Base-by-base conservation (phyloP, 2,797 vertebrate species). In the Morelia viridis region DNA sequence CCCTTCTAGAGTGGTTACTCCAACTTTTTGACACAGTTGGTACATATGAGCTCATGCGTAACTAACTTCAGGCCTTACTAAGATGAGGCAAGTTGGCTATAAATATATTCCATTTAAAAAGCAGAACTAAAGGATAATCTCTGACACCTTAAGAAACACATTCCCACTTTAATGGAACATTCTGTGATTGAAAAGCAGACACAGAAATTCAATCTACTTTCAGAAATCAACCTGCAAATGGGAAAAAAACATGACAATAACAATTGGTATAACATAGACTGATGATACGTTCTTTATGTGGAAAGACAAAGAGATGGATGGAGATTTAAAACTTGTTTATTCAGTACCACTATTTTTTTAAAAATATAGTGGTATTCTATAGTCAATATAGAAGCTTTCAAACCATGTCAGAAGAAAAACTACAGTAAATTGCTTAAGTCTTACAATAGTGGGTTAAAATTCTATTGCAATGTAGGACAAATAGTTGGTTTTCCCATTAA, bases 391-490 rank as follows among this genome's bases (percentile, higher is more conserved):
- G 53, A 57, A 80, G 50, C 13, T 35, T 17, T 60, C 86, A 10
- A 76, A 50, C 53, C 28, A 89, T 12, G 87, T 15, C 3, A 61
- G 58, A 60, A 12, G 58, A 93, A 80, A 92, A 89, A 87, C 50
- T 92, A 71, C 19, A 92, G 76, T 1, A 89, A 95, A 1, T 58
- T 93, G 94, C 60, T 91, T 89, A 95, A 95, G 93, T 84, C 1
- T 92, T 95, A 93, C 61, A n/a, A 86, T 65, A 53, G 46, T 13
- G 53, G 91, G 31, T 22, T 80, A n/a, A 92, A 94, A 90, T 80
- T 17, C 5, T 61, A 19, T 26, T 91, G 93, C 61, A 95, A 95
- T 92, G 92, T 94, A 91, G 93, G 93, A 95, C 95, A 92, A 94
- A 71, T 89, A 91, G 35, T 91, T 94, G 93, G 93, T 95, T 91